Conservation (phyloP, 2,113 vertebrate species). For the Hippocampus barbouri region DNA sequence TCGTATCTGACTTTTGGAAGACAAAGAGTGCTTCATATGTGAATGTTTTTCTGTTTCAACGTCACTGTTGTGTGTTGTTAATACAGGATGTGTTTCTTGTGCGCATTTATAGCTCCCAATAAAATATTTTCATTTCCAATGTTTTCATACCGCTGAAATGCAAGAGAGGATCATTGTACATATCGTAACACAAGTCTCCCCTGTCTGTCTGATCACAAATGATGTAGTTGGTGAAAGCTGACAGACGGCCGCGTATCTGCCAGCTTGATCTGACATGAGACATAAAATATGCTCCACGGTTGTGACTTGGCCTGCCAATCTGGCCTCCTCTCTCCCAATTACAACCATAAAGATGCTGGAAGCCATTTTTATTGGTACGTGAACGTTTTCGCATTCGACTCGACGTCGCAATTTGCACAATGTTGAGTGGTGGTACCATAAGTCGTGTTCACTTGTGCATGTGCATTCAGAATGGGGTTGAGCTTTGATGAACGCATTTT, state of each 20-base stretch:
- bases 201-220: conserved; percentile 45
- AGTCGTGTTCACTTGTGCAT: not conserved
- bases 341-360: conserved; percentile 28
- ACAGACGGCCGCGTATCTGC: conserved; percentile 46
- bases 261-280: conserved; percentile 57
- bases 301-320: conserved; percentile 43
- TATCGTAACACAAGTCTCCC: conserved; percentile 26
- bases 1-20: too few relatives aligned
- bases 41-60: not conserved
- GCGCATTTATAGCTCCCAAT: not conserved
- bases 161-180: conserved; percentile 16
- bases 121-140: not conserved
- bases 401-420: conserved; percentile 6
- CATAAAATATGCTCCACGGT: conserved; percentile 54
- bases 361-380: conserved; percentile 35
- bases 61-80: not conserved
- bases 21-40: too few relatives aligned
- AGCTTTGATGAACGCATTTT: too few relatives aligned
- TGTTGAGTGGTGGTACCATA: not conserved
- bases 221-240: conserved; percentile 52
- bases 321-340: conserved; percentile 37
- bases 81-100: not conserved
- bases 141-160: conserved; percentile 1
- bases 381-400: conserved; percentile 33
- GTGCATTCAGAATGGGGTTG: too few relatives aligned